phyloP scores from a whole-genome alignment of 2,113 vertebrate genomes.

The Octodon degus region DNA sequence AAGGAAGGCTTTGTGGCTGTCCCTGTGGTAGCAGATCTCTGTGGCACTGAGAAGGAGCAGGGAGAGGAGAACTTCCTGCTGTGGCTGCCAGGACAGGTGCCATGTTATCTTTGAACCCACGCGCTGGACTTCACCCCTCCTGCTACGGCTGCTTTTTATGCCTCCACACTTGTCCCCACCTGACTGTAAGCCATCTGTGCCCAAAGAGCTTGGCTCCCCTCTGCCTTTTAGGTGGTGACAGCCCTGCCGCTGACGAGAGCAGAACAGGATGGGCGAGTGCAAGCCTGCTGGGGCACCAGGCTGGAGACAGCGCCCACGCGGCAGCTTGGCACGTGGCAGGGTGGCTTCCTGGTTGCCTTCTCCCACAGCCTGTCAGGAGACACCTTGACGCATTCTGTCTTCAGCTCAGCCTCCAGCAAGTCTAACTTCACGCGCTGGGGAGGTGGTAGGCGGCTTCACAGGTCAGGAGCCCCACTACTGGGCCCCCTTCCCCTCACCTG shows the following conservation, averaged over 20 bases:
- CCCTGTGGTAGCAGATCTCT: not conserved
- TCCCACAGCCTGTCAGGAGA: not conserved
- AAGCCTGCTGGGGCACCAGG: not conserved
- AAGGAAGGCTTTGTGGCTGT: not conserved
- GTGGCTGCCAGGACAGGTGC: not conserved
- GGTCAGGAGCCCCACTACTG: not conserved
- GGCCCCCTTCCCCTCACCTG: not conserved
- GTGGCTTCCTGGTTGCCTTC: not conserved
- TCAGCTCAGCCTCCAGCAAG: constrained; percentile 48
- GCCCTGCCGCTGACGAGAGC: not conserved
- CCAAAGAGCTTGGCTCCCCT: not conserved
- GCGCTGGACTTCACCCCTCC: not conserved
- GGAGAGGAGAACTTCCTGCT: not conserved
- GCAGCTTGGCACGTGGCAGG: not conserved
- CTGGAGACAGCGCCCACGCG: fast-evolving
- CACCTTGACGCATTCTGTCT: constrained; percentile 45
- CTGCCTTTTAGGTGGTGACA: not conserved
- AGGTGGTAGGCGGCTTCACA: not conserved
- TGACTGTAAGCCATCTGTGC: not conserved
- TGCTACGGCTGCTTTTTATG: not conserved
- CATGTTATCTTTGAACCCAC: not conserved
- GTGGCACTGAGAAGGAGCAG: no score
- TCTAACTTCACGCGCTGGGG: not conserved
- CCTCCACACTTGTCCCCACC: no score
- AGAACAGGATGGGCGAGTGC: not conserved